Conservation (phyloP, 1,140 invertebrate genomes). For the Drosophila takahashii region DNA sequence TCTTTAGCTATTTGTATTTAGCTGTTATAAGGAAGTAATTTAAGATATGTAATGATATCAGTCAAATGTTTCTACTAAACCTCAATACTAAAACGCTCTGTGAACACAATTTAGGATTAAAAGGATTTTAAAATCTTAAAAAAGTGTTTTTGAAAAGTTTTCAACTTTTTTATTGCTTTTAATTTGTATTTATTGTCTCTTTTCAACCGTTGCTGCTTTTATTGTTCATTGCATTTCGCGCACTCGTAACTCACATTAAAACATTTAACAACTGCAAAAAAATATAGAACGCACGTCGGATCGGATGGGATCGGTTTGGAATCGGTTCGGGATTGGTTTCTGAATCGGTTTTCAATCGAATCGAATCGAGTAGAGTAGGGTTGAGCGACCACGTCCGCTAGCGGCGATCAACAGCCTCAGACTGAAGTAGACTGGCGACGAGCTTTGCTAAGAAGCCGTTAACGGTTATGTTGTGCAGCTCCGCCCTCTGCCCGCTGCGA, state of each 20-base stretch:
- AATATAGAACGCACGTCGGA: slow-evolving; percentile 23
- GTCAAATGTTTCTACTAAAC: no score
- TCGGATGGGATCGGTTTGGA: slow-evolving; percentile 7
- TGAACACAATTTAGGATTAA: no score
- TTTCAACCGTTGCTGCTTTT: background rate
- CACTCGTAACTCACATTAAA: slow-evolving; percentile 60
- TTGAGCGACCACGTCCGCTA: slow-evolving; percentile 68
- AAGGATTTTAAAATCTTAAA: no score
- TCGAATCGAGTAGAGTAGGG: slow-evolving; percentile 5
- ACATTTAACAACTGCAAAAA: slow-evolving; percentile 60
- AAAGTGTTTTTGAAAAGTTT: no score
- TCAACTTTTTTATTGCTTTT: background rate
- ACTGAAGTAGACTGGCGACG: slow-evolving; percentile 21
- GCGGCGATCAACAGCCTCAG: slow-evolving; percentile 80
- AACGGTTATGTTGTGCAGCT: slow-evolving; percentile 16
- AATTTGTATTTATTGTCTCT: background rate
- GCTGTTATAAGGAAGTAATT: background rate
- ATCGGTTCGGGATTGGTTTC: background rate
- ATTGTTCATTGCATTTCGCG: slow-evolving; percentile 15
- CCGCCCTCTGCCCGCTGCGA: slow-evolving; percentile 11
- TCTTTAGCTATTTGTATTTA: background rate
- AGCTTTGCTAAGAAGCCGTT: slow-evolving; percentile 39
- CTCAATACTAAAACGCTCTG: no score
- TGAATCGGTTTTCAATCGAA: slow-evolving; percentile 11
- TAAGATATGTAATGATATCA: no score